Evolutionary conservation across 2,113 vertebrate species (phyloP).

Genomic region (Datnioides undecimradiatus): DNA sequence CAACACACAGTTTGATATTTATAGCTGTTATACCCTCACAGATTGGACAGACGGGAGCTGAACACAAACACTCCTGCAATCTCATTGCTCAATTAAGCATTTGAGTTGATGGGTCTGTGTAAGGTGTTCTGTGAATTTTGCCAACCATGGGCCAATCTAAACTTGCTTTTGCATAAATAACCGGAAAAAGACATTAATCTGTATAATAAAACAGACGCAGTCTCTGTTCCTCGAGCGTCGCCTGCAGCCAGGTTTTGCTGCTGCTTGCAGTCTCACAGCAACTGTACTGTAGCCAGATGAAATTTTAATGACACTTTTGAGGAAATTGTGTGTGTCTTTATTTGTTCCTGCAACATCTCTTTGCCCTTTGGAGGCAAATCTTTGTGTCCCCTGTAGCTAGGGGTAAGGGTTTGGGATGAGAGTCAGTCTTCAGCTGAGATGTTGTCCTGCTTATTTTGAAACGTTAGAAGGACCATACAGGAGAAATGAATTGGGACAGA

Average conservation of each 20-base stretch:
- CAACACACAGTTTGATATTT: neutral
- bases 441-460: neutral
- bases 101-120: neutral
- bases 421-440: neutral
- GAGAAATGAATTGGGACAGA: neutral
- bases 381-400: neutral
- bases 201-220: conserved; percentile 18
- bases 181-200: neutral
- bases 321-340: conserved; percentile 18
- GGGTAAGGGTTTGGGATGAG: neutral
- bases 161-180: neutral
- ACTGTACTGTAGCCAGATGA: neutral
- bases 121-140: neutral
- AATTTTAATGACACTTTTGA: conserved; percentile 32
- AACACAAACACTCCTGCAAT: neutral
- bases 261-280: neutral
- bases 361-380: conserved; percentile 9
- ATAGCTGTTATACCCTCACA: neutral
- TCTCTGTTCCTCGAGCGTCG: neutral
- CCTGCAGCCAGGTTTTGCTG: conserved; percentile 19
- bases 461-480: neutral
- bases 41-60: neutral
- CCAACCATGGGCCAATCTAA: neutral
- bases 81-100: conserved; percentile 11
- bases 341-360: conserved; percentile 28